A percentile compares a stretch with the other conserved stretches of the same genome.
Evolutionary conservation across 2,113 vertebrate species (phyloP).

Genomic region (Oreochromis niloticus): DNA sequence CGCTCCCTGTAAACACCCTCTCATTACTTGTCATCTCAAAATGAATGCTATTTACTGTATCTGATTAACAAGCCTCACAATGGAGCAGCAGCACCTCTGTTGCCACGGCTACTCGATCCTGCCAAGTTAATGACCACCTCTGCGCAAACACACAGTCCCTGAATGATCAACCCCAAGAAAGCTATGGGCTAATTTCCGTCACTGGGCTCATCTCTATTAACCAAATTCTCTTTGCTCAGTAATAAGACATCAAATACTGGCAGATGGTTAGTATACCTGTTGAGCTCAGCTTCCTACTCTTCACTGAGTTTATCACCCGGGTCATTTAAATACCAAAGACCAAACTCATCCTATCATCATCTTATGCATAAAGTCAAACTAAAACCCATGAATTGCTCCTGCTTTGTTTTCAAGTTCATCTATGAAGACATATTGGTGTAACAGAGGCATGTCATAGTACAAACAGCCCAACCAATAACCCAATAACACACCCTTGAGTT

Average conservation of each 20-base stretch:
- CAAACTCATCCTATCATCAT: neutral
- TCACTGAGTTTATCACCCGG: neutral
- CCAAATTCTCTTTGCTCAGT: neutral
- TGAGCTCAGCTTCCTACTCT: neutral
- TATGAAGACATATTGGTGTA: neutral
- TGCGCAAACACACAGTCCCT: slow-evolving; percentile 20
- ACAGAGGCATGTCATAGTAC: neutral
- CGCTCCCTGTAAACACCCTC: neutral
- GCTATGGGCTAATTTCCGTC: slow-evolving; percentile 6
- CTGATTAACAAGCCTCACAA: slow-evolving; percentile 11
- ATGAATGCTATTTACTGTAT: slow-evolving; percentile 5
- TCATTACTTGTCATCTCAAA: neutral
- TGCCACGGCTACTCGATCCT: neutral
- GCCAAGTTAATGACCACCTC: slow-evolving; percentile 32
- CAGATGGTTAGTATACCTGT: slow-evolving; percentile 14
- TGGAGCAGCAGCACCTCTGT: slow-evolving; percentile 2
- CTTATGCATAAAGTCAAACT: neutral
- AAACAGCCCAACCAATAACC: neutral
- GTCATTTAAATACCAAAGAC: neutral
- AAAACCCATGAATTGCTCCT: neutral
- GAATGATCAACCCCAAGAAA: slow-evolving; percentile 5
- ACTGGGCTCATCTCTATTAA: slow-evolving; percentile 29
- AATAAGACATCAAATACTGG: slow-evolving; percentile 9
- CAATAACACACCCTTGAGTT: neutral
- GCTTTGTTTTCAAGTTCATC: neutral